A percentile compares a stretch with the other conserved stretches of the same genome.
Evolutionary conservation across 2,888 invertebrate genomes (phyloP).

Genomic region (Carpatolechia fugitivella): DNA sequence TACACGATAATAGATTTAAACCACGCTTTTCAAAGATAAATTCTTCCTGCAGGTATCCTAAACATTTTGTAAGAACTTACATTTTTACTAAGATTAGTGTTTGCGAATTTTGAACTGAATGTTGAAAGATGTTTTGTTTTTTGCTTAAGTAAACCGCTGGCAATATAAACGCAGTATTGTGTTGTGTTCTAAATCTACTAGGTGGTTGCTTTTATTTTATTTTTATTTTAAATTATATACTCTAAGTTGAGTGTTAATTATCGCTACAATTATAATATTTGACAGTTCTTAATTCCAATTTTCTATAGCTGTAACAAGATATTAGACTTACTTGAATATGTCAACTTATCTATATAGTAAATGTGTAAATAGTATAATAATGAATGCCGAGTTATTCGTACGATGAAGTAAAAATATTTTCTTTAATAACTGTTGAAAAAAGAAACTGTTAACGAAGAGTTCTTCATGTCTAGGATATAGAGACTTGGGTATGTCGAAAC

Average conservation of each 20-base stretch:
- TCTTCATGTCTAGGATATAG: too few species aligned
- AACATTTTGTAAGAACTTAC: too few species aligned
- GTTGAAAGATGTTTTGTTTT: background rate
- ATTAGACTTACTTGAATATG: background rate
- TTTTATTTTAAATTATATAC: background rate
- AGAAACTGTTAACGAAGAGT: too few species aligned
- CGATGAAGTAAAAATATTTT: background rate
- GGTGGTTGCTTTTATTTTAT: background rate
- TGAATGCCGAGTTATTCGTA: background rate
- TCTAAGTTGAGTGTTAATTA: too few species aligned
- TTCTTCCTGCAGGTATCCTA: too few species aligned
- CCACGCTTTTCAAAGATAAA: too few species aligned
- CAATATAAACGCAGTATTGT: slow-evolving; percentile 2
- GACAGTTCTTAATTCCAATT: background rate
- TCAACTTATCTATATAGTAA: background rate
- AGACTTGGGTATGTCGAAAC: too few species aligned
- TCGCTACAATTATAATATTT: too few species aligned
- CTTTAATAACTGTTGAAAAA: too few species aligned
- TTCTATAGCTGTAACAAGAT: background rate
- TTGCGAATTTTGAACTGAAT: too few species aligned
- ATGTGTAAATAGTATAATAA: background rate
- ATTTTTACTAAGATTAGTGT: too few species aligned
- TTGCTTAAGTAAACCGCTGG: background rate
- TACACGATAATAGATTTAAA: too few species aligned
- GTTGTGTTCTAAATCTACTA: background rate